Percentiles rank a stretch among this genome's conserved stretches.
phyloP scores from a whole-genome alignment of 2,797 vertebrate genomes.

The Lepilemur ruficaudatus region DNA sequence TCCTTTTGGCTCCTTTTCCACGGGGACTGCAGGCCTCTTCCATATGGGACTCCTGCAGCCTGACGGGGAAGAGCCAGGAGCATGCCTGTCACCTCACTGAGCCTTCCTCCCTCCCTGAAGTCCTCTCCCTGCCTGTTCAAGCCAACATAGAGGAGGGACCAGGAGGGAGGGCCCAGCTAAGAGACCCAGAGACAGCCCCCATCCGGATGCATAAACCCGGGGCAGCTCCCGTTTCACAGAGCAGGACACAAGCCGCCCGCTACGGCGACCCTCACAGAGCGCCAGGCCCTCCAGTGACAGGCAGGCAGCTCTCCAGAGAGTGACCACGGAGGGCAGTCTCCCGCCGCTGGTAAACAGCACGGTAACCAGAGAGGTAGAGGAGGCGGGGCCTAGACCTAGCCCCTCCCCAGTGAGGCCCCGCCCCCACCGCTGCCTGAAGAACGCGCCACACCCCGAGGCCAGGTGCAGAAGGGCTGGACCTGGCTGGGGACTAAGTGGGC shows the following conservation, averaged over 20 bases:
- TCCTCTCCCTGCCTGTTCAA: not conserved
- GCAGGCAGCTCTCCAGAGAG: too few species aligned
- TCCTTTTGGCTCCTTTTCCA: not conserved
- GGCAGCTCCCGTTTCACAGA: rapidly evolving
- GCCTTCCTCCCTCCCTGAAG: not conserved
- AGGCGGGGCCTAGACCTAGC: not conserved
- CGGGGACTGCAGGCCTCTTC: not conserved
- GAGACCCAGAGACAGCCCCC: too few species aligned
- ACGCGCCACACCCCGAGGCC: not conserved
- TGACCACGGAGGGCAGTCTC: too few species aligned
- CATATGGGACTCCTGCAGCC: not conserved
- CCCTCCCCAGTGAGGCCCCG: not conserved
- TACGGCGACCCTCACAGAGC: rapidly evolving
- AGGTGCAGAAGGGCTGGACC: not conserved
- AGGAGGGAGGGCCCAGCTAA: not conserved
- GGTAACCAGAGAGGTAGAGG: not conserved
- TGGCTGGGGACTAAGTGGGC: too few species aligned
- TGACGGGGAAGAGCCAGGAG: not conserved
- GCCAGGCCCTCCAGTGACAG: rapidly evolving
- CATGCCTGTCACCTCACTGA: not conserved
- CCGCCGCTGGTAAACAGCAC: not conserved
- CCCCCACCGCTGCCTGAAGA: not conserved
- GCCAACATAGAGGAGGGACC: rapidly evolving
- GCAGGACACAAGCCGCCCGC: too few species aligned
- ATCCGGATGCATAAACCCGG: not conserved